phyloP scores from a whole-genome alignment of 2,113 vertebrate genomes.

The Echinops telfairi region DNA sequence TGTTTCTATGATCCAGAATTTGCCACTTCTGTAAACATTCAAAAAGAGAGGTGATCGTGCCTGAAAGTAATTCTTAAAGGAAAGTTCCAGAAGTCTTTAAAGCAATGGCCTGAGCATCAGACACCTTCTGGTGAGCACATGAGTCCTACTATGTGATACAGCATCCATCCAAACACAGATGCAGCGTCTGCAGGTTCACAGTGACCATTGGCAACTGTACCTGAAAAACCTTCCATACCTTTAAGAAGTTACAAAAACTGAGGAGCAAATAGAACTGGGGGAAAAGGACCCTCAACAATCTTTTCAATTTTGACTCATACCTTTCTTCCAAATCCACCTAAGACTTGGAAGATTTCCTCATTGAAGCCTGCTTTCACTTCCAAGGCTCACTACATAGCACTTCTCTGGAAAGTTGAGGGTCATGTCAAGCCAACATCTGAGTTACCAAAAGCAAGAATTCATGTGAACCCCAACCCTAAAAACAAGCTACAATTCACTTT shows the following conservation, averaged over 20 bases:
- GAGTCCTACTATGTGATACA: neutral
- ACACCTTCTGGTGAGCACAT: neutral
- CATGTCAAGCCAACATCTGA: neutral
- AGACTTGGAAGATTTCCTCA: neutral
- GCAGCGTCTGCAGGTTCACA: neutral
- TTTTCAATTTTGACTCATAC: neutral
- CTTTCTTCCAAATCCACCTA: neutral
- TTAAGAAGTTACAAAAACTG: slow-evolving; percentile 42
- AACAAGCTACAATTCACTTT: neutral
- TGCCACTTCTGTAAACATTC: neutral
- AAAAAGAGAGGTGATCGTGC: neutral
- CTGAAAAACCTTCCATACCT: neutral
- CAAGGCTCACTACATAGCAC: neutral
- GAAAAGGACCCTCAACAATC: neutral
- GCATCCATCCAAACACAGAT: neutral
- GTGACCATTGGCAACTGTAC: neutral
- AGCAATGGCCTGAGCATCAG: neutral
- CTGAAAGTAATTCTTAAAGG: slow-evolving; percentile 24
- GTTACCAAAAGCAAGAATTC: slow-evolving; percentile 34
- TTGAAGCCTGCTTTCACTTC: neutral
- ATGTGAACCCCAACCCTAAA: neutral
- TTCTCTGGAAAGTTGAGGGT: neutral
- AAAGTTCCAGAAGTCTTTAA: slow-evolving; percentile 11
- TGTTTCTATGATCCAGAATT: slow-evolving; percentile 38
- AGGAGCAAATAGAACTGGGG: slow-evolving; percentile 8